Percentiles rank a stretch among this genome's conserved stretches.
These are phyloP conservation scores for Noctuana brunneofusca DNA, from an alignment of 2,888 invertebrate species.

Conservation along the genomic window DNA sequence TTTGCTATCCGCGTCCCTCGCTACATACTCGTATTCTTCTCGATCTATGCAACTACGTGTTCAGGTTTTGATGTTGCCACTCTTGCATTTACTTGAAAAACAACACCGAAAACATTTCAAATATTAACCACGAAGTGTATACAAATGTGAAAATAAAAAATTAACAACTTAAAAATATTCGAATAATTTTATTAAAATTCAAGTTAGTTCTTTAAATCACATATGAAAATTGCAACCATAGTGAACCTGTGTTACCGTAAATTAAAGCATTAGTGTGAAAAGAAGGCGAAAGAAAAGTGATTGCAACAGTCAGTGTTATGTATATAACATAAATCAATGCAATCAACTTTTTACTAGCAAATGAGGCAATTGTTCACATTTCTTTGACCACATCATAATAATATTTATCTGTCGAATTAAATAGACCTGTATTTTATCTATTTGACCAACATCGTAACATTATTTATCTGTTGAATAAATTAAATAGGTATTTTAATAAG, in stretches of 20 bases:
- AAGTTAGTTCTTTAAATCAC: constrained; percentile 4
- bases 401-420: not conserved
- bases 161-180: not conserved
- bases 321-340: not conserved
- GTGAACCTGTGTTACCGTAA: not conserved
- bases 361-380: not conserved
- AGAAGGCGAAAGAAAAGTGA: not conserved
- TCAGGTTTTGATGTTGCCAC: constrained; percentile 72
- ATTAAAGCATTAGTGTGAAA: not conserved
- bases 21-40: constrained; percentile 44
- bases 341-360: not conserved
- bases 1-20: constrained; percentile 43
- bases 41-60: constrained; percentile 48
- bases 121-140: constrained; percentile 16
- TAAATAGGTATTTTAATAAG: not conserved
- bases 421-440: not conserved
- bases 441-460: not conserved
- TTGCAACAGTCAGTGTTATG: too few species aligned
- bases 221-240: not conserved
- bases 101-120: constrained; percentile 51
- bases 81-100: constrained; percentile 78
- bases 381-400: not conserved
- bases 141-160: not conserved
- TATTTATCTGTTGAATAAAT: not conserved
- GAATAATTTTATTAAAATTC: not conserved